Conservation (phyloP, 2,888 invertebrate species). For the Drosophila mimetica region DNA sequence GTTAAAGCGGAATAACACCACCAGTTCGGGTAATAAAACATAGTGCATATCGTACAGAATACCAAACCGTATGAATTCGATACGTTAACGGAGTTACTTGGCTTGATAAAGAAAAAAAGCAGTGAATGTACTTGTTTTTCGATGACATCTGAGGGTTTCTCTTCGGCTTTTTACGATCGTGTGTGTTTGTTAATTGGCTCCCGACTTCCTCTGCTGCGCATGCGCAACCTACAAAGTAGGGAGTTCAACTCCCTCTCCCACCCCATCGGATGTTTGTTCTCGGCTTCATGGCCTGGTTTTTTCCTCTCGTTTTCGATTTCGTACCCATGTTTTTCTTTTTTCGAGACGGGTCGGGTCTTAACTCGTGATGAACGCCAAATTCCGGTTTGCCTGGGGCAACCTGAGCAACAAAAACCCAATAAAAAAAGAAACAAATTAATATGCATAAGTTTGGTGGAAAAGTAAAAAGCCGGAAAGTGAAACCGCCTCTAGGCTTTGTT, state of each 20-base stretch:
- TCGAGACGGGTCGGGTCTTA: slow-evolving; percentile 18
- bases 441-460: slow-evolving; percentile 24
- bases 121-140: slow-evolving; percentile 31
- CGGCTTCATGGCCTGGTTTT: slow-evolving; percentile 47
- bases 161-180: background rate
- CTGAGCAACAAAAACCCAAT: slow-evolving; percentile 14
- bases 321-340: slow-evolving; percentile 27
- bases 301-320: slow-evolving; percentile 59
- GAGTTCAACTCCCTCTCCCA: slow-evolving; percentile 24
- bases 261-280: slow-evolving; percentile 28
- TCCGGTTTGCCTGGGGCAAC: slow-evolving; percentile 64
- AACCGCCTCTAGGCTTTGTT: slow-evolving; percentile 38
- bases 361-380: slow-evolving; percentile 52
- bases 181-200: slow-evolving; percentile 33
- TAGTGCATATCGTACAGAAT: slow-evolving; percentile 37
- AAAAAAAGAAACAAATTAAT: slow-evolving; percentile 34
- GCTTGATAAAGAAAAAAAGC: slow-evolving; percentile 3
- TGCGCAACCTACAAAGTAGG: slow-evolving; percentile 20
- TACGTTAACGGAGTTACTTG: slow-evolving; percentile 8
- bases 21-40: slow-evolving; percentile 40
- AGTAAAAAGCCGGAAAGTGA: slow-evolving; percentile 52
- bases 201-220: slow-evolving; percentile 43
- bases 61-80: background rate
- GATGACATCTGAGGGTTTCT: slow-evolving; percentile 11
- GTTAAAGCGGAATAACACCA: slow-evolving; percentile 36